Evolutionary conservation across 2,113 vertebrate genomes (phyloP).

Genomic region (Catagonus wagneri): DNA sequence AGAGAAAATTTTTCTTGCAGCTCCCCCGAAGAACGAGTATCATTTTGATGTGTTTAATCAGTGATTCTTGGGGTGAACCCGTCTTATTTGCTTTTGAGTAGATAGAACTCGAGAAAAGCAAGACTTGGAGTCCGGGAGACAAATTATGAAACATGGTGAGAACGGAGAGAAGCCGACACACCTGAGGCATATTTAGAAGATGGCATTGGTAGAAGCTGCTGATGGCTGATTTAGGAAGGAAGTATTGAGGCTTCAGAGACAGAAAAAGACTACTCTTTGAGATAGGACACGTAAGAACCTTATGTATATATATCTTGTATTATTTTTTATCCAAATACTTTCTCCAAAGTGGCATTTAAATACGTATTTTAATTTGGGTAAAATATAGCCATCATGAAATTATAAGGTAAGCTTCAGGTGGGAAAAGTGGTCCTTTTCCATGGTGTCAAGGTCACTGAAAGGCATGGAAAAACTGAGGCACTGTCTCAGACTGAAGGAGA

Average conservation of each 20-base stretch:
- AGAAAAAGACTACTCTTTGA: not conserved
- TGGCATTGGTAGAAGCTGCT: not conserved
- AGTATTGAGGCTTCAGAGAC: not conserved
- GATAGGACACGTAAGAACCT: not conserved
- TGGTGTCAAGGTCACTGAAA: not conserved
- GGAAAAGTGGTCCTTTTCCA: not conserved
- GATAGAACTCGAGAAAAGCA: not conserved
- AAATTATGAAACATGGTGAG: not conserved
- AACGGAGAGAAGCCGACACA: not conserved
- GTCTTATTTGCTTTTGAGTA: not conserved
- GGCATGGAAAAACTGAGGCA: not conserved
- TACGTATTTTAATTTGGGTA: not conserved
- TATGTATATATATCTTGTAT: not conserved
- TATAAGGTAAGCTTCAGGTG: not conserved
- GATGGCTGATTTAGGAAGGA: not conserved
- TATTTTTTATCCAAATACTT: constrained; percentile 19
- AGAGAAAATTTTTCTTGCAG: not conserved
- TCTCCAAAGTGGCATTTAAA: constrained; percentile 23
- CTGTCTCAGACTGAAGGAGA: not conserved
- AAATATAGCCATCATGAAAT: not conserved
- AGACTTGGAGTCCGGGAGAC: not conserved
- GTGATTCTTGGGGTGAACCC: not conserved
- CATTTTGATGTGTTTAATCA: not conserved
- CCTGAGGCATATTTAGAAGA: not conserved
- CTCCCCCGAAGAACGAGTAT: not conserved